A percentile compares a stretch with the other conserved stretches of the same genome.
Conservation (phyloP, 2,113 vertebrate genomes). For the Pagrus major region DNA sequence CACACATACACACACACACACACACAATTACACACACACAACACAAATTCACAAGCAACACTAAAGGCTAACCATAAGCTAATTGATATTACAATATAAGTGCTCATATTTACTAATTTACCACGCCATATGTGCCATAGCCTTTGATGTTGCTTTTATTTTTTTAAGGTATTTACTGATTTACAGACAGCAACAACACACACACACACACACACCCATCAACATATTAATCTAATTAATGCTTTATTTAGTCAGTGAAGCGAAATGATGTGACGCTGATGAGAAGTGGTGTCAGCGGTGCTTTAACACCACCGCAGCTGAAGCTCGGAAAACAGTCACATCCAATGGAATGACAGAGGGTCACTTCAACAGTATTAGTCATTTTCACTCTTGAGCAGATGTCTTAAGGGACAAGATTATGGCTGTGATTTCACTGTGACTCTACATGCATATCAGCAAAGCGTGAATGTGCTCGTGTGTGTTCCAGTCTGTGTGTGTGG, state of each 20-base stretch:
- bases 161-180: background rate
- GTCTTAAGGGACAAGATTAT: constrained; percentile 64
- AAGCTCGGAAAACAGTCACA: constrained; percentile 47
- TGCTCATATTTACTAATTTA: constrained; percentile 12
- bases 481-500: constrained; percentile 48
- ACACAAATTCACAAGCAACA: constrained; percentile 20
- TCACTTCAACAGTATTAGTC: constrained; percentile 64
- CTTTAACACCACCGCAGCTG: constrained; percentile 42
- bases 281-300: constrained; percentile 46
- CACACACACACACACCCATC: constrained; percentile 17
- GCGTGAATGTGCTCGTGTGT: constrained; percentile 2
- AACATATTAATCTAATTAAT: constrained; percentile 38
- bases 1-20: constrained; percentile 15
- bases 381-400: constrained; percentile 67
- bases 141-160: constrained; percentile 3
- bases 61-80: constrained; percentile 14
- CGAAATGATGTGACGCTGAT: constrained; percentile 40
- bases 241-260: constrained; percentile 42
- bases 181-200: constrained; percentile 26
- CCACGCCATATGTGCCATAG: background rate
- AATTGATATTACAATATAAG: constrained; percentile 7
- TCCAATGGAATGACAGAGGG: constrained; percentile 55
- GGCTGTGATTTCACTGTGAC: constrained; percentile 64
- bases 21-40: constrained; percentile 7
- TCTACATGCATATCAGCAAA: constrained; percentile 58